Conservation (phyloP, 2,888 invertebrate species). For the Odontocerum albicorne region DNA sequence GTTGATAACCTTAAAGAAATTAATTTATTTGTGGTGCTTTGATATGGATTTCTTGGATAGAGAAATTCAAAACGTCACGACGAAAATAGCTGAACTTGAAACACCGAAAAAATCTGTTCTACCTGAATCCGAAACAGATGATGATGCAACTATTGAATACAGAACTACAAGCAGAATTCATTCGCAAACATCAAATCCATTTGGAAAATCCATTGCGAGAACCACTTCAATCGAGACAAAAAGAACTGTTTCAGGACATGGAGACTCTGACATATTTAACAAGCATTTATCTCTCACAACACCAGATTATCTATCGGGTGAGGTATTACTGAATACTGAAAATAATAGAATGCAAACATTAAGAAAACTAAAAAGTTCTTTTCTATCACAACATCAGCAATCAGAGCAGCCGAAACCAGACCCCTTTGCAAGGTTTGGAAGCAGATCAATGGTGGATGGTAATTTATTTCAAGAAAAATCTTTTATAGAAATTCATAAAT, state of each 20-base stretch:
- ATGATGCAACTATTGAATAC: constrained; percentile 8
- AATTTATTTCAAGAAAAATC: constrained; percentile 54
- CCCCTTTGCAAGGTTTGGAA: constrained; percentile 26
- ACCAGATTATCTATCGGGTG: constrained; percentile 13
- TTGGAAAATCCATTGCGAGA: constrained; percentile 9
- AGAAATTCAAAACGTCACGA: constrained; percentile 8
- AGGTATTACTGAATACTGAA: constrained; percentile 3
- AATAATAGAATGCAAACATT: constrained; percentile 17
- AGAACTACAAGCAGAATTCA: constrained; percentile 13
- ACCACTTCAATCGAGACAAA: constrained; percentile 16
- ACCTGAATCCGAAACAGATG: background rate
- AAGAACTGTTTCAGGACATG: constrained; percentile 4
- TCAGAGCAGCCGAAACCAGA: constrained; percentile 12
- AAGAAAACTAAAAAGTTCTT: constrained; percentile 19
- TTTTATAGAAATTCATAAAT: constrained; percentile 57
- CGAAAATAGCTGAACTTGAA: background rate
- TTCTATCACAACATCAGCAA: constrained; percentile 11
- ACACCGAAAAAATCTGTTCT: background rate
- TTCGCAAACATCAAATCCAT: constrained; percentile 1
- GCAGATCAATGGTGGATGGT: constrained; percentile 8
- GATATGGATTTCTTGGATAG: constrained; percentile 9
- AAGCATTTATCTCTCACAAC: constrained; percentile 14
- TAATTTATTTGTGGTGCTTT: constrained; percentile 3
- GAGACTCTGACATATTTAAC: constrained; percentile 8
- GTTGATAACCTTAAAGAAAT: constrained; percentile 1